Evolutionary conservation across 1,140 invertebrate genomes (phyloP), one percentile per base, ranked within the genome.

Genomic region (Anagrus nilaparvatae): DNA sequence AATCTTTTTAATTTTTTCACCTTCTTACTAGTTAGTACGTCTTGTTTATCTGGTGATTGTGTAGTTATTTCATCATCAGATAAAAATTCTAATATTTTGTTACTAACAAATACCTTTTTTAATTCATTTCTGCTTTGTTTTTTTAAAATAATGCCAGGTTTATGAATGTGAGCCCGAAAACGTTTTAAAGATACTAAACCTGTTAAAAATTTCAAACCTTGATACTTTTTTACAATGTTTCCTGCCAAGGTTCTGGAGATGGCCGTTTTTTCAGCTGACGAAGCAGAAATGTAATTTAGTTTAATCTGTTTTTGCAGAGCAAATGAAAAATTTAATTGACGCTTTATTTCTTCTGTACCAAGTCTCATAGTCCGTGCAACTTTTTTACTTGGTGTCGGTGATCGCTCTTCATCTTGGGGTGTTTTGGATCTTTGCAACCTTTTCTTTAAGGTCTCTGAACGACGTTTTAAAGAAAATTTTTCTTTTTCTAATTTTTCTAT

Each of bases 181-280:
- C 30, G 30, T 31, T 17, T 31, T 31, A 31, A 31, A 17, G 14
- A 31, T 31, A 31, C 30, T 17, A 31, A 17, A 5, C 18, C 18
- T 13, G 30, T 17, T 8, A 31, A 9, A 16, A 17, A 17, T 17
- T 17, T 9, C 30, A 31, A 16, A 16, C 3, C 6, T 14, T 31
- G 29, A 31, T 31, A 31, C 18, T 31, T 31, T 31, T 31, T 31
- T 13, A 31, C 18, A 13, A 31, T 17, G 29, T n/a, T 31, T 31
- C 10, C 29, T 31, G 29, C 29, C 14, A 31, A 13, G 18, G 29
- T 14, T 31, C 29, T 31, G 13, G 29, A 31, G 9, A 31, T 31
- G 7, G 29, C 18, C 7, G 29, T 31, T 31, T 31, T 31, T 31
- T 31, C 29, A 31, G 18, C 13, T 17, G 2, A 6, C n/a, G 29